These are phyloP conservation scores for Anastrepha ludens DNA, from an alignment of 1,140 invertebrate genomes.

Conservation along the genomic window DNA sequence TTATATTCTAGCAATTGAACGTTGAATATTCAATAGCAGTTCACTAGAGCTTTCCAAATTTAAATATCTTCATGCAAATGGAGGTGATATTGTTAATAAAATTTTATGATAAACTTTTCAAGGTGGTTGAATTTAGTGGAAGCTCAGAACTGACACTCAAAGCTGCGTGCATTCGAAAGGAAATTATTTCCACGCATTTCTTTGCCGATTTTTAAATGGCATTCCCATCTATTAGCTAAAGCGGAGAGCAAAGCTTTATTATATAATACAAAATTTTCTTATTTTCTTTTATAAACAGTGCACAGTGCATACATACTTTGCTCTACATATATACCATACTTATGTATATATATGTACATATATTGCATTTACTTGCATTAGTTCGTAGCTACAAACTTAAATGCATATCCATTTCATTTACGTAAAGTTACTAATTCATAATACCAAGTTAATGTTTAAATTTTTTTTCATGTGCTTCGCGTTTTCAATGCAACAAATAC, in stretches of 20 bases:
- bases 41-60: too few species aligned
- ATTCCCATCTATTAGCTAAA: not conserved
- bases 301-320: not conserved
- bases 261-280: not conserved
- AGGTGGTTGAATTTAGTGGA: not conserved
- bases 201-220: not conserved
- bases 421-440: slow-evolving; percentile 16
- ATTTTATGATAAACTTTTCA: too few species aligned
- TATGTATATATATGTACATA: slow-evolving; percentile 11
- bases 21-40: too few species aligned
- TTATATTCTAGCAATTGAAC: too few species aligned
- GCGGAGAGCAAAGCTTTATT: slow-evolving; percentile 10
- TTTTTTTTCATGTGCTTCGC: not conserved
- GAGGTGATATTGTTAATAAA: too few species aligned
- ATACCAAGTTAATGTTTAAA: slow-evolving; percentile 29
- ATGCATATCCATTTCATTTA: not conserved
- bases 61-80: too few species aligned
- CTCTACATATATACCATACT: not conserved
- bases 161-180: not conserved
- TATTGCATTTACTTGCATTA: not conserved
- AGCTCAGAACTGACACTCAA: not conserved
- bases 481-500: slow-evolving; percentile 12
- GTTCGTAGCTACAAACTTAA: not conserved
- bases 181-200: not conserved
- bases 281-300: slow-evolving; percentile 5